Percentiles rank a stretch among this genome's conserved stretches.
phyloP scores from a whole-genome alignment of 2,797 vertebrate genomes.

The Triplophysa yarkandensis region DNA sequence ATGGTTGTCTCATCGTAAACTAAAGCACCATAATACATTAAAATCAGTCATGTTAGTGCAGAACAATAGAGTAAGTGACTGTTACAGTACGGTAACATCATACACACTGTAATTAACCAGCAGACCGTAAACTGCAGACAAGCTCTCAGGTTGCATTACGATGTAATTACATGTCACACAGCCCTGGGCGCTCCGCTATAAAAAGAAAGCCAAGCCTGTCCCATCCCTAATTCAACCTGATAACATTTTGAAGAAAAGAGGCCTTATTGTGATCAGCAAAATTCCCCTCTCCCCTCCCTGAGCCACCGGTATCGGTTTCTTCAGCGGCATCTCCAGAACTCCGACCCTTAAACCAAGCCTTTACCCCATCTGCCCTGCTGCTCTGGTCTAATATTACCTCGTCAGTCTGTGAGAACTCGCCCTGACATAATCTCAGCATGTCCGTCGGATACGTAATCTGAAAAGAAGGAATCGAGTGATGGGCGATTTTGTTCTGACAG shows the following conservation, averaged over 20 bases:
- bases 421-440: constrained; percentile 59
- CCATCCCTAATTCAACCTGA: constrained; percentile 70
- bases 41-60: constrained; percentile 40
- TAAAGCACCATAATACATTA: neutral
- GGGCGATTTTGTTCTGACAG: too few relatives aligned
- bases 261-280: constrained; percentile 71
- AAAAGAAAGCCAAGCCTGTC: constrained; percentile 59
- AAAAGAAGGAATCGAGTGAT: too few relatives aligned
- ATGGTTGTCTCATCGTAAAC: neutral
- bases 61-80: constrained; percentile 1
- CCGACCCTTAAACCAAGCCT: constrained; percentile 27
- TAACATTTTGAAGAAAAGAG: constrained; percentile 78
- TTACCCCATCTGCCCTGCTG: constrained; percentile 31
- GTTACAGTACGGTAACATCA: constrained; percentile 30
- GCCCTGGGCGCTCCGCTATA: constrained; percentile 39
- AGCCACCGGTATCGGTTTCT: constrained; percentile 73
- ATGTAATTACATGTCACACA: constrained; percentile 46
- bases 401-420: constrained; percentile 61
- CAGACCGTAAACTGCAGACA: constrained; percentile 43
- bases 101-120: constrained; percentile 43
- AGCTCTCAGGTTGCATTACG: constrained; percentile 41
- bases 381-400: constrained; percentile 62
- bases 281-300: constrained; percentile 57
- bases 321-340: constrained; percentile 61
- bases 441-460: constrained; percentile 69